Evolutionary conservation across 1,140 invertebrate genomes (phyloP), one percentile per base, ranked within the genome.

Genomic region (Sarcophaga peregrina): DNA sequence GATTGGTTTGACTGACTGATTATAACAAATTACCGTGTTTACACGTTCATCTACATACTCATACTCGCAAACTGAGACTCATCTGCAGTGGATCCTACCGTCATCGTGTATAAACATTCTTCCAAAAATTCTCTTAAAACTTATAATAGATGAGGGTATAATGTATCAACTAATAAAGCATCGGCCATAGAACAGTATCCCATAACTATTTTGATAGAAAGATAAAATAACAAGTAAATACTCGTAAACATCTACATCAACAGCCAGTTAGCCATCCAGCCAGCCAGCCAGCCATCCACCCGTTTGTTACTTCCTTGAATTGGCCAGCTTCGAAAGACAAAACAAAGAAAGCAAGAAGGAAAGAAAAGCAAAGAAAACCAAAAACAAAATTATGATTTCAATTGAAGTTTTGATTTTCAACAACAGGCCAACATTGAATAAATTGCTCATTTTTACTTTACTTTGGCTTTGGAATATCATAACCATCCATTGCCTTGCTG

Each of bases 1-100:
- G 54, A 58, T n/a, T 45, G 73, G 13, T 37, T 15, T 45, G 46
- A 78, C 75, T 78, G 75, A 78, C 47, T 78, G 75, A 78, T 78
- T 78, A 78, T 50, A 48, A 50, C 75, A 78, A 78, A 78, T 78
- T 78, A 78, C 74, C 74, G 47, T 50, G 75, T 78, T 78, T 78
- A 78, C 75, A 78, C 75, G 20, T 78, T 78, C 75, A 78, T 52
- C 47, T 52, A 25, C n/a, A 78, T 78, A 68, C 54, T n/a, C n/a
- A 20, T 68, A 7, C n/a, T n/a, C n/a, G n/a, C n/a, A 68, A 68
- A 15, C 15, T n/a, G n/a, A n/a, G n/a, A n/a, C n/a, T 37, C 25
- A 37, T 37, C 25, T 37, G 25, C 25, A 37, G 25, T n/a, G n/a
- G n/a, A n/a, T n/a, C n/a, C n/a, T n/a, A n/a, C n/a, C n/a, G n/a